Base-by-base conservation (phyloP, 2,797 vertebrate genomes). In the Platyrinchus mystaceus region DNA sequence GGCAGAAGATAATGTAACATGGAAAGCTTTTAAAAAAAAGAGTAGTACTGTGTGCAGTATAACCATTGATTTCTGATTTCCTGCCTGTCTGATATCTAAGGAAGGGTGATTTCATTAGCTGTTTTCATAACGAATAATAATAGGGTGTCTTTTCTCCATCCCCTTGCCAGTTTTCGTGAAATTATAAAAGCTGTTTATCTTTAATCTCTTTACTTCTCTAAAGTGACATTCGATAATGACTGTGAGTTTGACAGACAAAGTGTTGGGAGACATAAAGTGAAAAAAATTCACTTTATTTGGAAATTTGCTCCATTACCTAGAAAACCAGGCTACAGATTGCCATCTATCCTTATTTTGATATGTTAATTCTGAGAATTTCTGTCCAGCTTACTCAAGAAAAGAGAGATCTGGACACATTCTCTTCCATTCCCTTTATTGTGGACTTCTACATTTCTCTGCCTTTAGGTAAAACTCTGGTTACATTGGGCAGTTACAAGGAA, bases 81-180 rank as follows among this genome's bases (percentile, higher is more conserved):
- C 32, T 10, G 5, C 36, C 73, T 70, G 19, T 75, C 70, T 84
- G 56, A 79, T 79, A 21, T 66, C 78, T 81, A 64, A 91, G 64
- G 77, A 83, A 86, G 64, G 56, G 20, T 78, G 60, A 85, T 95
- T 71, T 92, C 71, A 70, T 92, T 71, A 94, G 46, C 49, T 59
- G 70, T 30, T 78, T 87, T 91, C 68, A 68, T 37, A 80, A 34
- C 4, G 10, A 87, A 67, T 64, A 80, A 68, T 76, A 87, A 74
- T 32, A 70, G 64, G 17, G 21, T 80, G n/a, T 83, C 71, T 80
- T 6, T 34, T 87, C 27, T 89, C 56, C 32, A 87, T 60, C 64
- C 53, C 68, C 73, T 71, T 85, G 24, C 53, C 68, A 27, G 32
- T 80, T 83, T 73, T 77, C 64, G 68, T 85, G 56, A 89, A 91